Evolutionary conservation across 2,797 vertebrate genomes (phyloP).

Genomic region (Spea hammondii): DNA sequence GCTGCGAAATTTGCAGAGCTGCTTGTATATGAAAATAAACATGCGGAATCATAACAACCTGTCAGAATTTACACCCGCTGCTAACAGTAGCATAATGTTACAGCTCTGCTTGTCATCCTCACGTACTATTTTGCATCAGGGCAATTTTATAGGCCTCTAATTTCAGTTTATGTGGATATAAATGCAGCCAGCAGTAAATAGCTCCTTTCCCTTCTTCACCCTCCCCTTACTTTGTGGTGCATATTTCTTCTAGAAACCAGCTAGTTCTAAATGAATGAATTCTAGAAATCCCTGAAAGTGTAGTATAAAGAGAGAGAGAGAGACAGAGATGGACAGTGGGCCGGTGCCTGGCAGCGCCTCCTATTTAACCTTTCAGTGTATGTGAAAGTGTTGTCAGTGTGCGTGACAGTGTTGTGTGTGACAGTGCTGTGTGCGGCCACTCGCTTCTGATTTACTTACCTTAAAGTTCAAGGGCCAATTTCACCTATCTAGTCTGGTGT

Average conservation of each 20-base stretch:
- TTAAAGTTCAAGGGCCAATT: no score
- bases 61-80: background rate
- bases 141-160: conserved; percentile 23
- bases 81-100: background rate
- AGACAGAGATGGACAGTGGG: no score
- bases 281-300: background rate
- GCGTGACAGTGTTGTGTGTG: no score
- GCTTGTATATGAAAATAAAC: conserved; percentile 27
- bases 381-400: no score
- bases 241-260: conserved; percentile 54
- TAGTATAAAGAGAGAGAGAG: no score
- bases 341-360: no score
- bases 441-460: no score
- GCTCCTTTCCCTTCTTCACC: conserved; percentile 2
- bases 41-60: background rate
- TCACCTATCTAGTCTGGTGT: no score
- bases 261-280: conserved; percentile 43
- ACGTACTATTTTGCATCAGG: conserved; percentile 47
- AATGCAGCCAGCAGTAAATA: conserved; percentile 48
- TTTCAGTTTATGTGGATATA: conserved; percentile 42
- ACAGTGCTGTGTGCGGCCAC: no score
- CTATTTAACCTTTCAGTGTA: no score
- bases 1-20: background rate
- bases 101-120: conserved; percentile 38
- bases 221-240: conserved; percentile 24